A percentile compares a stretch with the other conserved stretches of the same genome.
Evolutionary conservation across 2,888 invertebrate species (phyloP).

Genomic region (Pecten maximus): DNA sequence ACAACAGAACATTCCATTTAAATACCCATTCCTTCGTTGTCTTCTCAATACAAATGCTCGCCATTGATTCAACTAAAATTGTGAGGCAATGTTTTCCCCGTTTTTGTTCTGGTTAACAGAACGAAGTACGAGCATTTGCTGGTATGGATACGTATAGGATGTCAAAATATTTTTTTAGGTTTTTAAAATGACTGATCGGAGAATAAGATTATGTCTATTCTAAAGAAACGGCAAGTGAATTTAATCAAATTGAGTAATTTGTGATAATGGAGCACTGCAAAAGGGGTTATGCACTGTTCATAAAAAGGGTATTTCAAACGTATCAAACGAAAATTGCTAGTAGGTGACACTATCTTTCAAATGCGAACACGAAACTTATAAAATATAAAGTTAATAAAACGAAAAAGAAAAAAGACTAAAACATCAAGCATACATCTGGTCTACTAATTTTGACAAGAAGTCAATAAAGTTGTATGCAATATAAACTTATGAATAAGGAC

Average conservation of each 20-base stretch:
- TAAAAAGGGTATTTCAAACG: not conserved
- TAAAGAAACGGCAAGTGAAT: not conserved
- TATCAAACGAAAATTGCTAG: not conserved
- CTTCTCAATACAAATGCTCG: not conserved
- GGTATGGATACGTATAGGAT: not conserved
- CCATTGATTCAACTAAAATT: conserved; percentile 17
- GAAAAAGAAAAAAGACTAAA: not conserved
- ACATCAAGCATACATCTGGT: not conserved
- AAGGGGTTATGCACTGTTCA: not conserved
- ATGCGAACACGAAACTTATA: not conserved
- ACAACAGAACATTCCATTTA: not conserved
- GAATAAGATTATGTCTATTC: not conserved
- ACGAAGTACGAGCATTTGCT: not conserved
- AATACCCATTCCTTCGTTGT: not conserved
- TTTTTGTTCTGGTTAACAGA: not conserved
- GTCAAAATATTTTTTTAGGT: not conserved
- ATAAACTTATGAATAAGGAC: not conserved
- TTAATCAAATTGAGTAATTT: not conserved
- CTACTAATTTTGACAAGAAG: not conserved
- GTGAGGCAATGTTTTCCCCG: not conserved
- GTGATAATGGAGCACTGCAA: not conserved
- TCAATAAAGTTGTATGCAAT: not conserved
- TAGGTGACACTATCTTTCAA: not conserved
- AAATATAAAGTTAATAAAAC: not conserved
- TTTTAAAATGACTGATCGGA: not conserved